phyloP scores from a whole-genome alignment of 2,888 invertebrate genomes.

The Rutpela maculata region DNA sequence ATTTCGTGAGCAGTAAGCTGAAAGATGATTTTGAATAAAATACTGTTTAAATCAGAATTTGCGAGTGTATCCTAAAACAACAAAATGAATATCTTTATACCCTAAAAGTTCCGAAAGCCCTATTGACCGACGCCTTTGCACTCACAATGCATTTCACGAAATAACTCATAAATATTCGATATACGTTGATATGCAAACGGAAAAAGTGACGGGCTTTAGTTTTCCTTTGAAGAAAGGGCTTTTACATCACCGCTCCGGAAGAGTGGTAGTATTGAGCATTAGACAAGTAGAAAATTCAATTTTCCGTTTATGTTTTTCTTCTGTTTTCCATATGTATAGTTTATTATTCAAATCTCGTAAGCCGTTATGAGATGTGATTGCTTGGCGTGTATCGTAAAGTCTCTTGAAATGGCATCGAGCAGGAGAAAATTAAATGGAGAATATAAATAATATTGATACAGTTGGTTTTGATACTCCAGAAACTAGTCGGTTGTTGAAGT shows the following conservation, averaged over 20 bases:
- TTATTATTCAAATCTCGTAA: conserved; percentile 36
- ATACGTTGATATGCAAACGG: conserved; percentile 23
- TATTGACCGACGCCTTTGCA: not conserved
- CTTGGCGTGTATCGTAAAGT: not conserved
- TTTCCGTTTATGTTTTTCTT: conserved; percentile 16
- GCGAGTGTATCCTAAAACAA: no score
- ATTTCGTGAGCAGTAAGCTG: no score
- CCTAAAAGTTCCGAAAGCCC: not conserved
- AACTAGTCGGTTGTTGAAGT: no score
- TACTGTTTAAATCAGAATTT: no score
- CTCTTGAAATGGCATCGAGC: not conserved
- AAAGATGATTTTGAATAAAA: no score
- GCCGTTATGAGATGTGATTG: conserved; percentile 11
- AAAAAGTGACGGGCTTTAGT: conserved; percentile 21
- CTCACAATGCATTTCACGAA: conserved; percentile 19
- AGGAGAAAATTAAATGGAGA: no score
- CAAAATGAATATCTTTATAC: not conserved
- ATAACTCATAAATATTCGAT: conserved; percentile 38
- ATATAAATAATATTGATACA: no score
- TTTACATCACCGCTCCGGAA: not conserved
- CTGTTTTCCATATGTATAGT: not conserved
- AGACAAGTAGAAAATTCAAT: conserved; percentile 36
- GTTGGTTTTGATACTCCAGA: no score
- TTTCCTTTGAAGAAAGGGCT: conserved; percentile 22
- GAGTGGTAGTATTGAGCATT: conserved; percentile 19